These are phyloP conservation scores for Dallia pectoralis DNA, from an alignment of 2,797 vertebrate genomes.

Conservation along the genomic window DNA sequence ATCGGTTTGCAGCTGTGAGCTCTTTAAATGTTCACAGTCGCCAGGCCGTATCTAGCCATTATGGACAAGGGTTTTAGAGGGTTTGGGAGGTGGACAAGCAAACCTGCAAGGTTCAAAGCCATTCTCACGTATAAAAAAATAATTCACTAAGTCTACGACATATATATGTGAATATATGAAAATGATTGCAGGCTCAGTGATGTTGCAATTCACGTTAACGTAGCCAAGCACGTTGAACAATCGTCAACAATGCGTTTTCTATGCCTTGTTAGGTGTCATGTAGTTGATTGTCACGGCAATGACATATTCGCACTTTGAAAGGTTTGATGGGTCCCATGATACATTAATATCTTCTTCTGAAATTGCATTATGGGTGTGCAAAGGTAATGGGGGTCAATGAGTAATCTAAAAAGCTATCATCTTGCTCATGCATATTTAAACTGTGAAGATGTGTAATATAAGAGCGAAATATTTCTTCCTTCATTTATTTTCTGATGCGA, in stretches of 20 bases:
- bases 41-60: constrained; percentile 15
- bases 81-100: constrained; percentile 12
- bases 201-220: constrained; percentile 1
- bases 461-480: constrained; percentile 36
- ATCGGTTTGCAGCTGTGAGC: constrained; percentile 18
- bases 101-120: constrained; percentile 27
- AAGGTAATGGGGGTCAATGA: constrained; percentile 45
- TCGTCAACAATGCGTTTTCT: not conserved
- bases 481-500: not conserved
- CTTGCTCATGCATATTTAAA: constrained; percentile 45
- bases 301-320: constrained; percentile 16
- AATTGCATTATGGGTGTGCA: constrained; percentile 35
- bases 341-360: constrained; percentile 19
- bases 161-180: not conserved
- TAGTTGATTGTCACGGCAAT: constrained; percentile 17
- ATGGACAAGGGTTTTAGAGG: constrained; percentile 15
- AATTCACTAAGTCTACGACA: not conserved
- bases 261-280: constrained; percentile 10
- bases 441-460: constrained; percentile 41
- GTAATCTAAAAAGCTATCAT: constrained; percentile 42
- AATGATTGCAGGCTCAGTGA: not conserved
- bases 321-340: constrained; percentile 26
- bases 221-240: constrained; percentile 17
- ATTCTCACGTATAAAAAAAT: constrained; percentile 19
- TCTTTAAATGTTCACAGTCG: constrained; percentile 43